Evolutionary conservation across 1,140 invertebrate genomes (phyloP).

Genomic region (Diabrotica virgifera): DNA sequence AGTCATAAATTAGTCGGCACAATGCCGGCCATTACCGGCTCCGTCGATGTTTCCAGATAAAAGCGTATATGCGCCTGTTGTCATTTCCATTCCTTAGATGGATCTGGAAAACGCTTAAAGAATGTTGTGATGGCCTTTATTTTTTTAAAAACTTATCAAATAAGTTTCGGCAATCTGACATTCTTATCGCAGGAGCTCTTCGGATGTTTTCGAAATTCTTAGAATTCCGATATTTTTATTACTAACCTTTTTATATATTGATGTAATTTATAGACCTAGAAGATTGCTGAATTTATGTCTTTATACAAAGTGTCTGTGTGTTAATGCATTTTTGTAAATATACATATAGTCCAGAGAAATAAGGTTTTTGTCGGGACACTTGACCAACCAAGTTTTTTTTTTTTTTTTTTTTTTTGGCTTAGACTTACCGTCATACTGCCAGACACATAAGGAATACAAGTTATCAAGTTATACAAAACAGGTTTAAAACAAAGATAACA

Average conservation of each 20-base stretch:
- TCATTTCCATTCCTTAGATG: constrained; percentile 11
- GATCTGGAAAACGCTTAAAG: background rate
- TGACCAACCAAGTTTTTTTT: no score
- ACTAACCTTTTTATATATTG: background rate
- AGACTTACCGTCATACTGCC: no score
- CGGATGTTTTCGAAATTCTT: background rate
- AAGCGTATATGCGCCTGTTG: constrained; percentile 25
- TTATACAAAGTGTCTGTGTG: no score
- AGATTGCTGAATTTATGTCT: no score
- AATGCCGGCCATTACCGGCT: constrained; percentile 38
- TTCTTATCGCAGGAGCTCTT: background rate
- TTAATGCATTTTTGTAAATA: no score
- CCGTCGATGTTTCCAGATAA: constrained; percentile 34
- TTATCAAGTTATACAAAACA: no score
- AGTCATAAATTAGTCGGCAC: constrained; percentile 38
- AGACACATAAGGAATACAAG: no score
- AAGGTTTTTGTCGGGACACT: no score
- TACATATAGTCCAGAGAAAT: no score
- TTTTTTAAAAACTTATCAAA: background rate
- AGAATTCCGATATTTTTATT: background rate
- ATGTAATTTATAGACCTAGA: no score
- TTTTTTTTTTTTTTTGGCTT: no score
- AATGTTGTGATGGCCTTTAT: background rate
- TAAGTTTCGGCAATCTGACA: background rate
- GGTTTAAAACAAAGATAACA: no score